Conservation (phyloP, 2,888 invertebrate genomes). For the Timema podura region DNA sequence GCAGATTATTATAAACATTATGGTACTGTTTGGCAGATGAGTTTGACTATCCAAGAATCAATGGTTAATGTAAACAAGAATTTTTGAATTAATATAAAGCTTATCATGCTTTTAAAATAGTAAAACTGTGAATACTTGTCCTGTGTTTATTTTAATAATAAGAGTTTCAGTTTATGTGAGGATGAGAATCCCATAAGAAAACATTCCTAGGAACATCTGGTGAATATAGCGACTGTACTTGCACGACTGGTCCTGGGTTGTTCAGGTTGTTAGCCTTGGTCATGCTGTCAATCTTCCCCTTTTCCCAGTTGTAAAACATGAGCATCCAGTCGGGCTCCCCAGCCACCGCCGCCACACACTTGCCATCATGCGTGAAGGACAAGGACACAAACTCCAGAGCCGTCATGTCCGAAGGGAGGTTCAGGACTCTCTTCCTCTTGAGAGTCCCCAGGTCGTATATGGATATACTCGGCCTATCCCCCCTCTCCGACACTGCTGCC, state of each 20-base stretch:
- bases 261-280: constrained; percentile 66
- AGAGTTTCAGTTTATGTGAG: background rate
- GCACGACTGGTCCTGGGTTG: constrained; percentile 54
- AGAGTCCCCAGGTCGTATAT: constrained; percentile 68
- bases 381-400: constrained; percentile 66
- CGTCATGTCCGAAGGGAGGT: constrained; percentile 56
- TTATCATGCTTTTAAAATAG: too few relatives aligned
- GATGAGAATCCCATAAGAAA: background rate
- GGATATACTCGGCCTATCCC: constrained; percentile 61
- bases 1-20: too few relatives aligned
- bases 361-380: constrained; percentile 77
- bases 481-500: constrained; percentile 49
- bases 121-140: too few relatives aligned
- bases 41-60: too few relatives aligned
- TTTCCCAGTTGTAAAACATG: constrained; percentile 78
- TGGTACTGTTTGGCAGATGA: too few relatives aligned
- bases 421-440: constrained; percentile 63
- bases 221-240: constrained; percentile 42
- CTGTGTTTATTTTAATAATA: too few relatives aligned
- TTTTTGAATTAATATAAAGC: too few relatives aligned
- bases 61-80: too few relatives aligned
- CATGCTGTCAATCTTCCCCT: constrained; percentile 71
- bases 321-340: constrained; percentile 80
- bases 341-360: constrained; percentile 72
- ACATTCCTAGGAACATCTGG: background rate